Conservation (phyloP, 2,113 vertebrate species). For the Hyla sarda region DNA sequence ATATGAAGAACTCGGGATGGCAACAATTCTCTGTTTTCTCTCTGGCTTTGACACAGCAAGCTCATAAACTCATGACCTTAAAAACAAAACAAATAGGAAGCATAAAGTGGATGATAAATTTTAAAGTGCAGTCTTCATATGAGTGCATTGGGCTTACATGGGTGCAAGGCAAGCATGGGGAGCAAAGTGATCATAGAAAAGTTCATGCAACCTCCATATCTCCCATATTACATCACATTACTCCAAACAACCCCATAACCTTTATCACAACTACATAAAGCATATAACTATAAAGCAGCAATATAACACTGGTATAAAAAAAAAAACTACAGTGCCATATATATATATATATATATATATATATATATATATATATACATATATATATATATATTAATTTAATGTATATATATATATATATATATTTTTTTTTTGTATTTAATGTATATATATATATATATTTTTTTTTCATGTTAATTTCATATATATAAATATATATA, state of each 20-base stretch:
- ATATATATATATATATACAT: too few species aligned
- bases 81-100: constrained; percentile 71
- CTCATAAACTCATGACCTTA: constrained; percentile 76
- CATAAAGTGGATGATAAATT: constrained; percentile 76
- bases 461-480: too few species aligned
- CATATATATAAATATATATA: too few species aligned
- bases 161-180: constrained; percentile 58
- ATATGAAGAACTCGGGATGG: constrained; percentile 82
- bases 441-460: too few species aligned
- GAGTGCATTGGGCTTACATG: constrained; percentile 70
- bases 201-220: constrained; percentile 61
- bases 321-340: too few species aligned
- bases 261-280: background rate
- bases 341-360: background rate
- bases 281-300: background rate
- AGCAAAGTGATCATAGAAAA: constrained; percentile 60
- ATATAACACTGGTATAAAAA: background rate
- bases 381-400: too few species aligned
- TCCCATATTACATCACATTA: constrained; percentile 15
- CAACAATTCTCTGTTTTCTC: constrained; percentile 66
- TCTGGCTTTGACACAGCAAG: constrained; percentile 80
- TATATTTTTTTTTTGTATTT: too few species aligned
- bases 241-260: background rate
- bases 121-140: constrained; percentile 77
- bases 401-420: too few species aligned